A percentile compares a stretch with the other conserved stretches of the same genome.
Evolutionary conservation across 2,113 vertebrate genomes (phyloP).

Genomic region (Eptatretus burgeri): DNA sequence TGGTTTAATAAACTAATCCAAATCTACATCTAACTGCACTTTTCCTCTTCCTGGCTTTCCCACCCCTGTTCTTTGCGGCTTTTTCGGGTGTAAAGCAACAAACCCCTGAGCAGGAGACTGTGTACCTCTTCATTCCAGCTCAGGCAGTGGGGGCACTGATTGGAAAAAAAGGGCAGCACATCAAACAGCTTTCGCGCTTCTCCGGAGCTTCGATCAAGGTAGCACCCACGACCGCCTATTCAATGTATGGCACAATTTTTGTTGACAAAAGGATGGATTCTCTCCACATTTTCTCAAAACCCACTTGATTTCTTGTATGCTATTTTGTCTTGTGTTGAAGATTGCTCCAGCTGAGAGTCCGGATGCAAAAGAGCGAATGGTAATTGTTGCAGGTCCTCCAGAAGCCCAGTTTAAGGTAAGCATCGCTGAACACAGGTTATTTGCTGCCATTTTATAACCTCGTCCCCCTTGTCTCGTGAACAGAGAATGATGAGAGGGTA

Average conservation of each 20-base stretch:
- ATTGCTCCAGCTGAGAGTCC: conserved; percentile 62
- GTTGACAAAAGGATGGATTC: not conserved
- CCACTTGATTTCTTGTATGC: not conserved
- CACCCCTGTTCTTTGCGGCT: too few species aligned
- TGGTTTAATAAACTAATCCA: too few species aligned
- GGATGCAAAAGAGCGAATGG: conserved; percentile 71
- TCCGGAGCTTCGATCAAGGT: conserved; percentile 89
- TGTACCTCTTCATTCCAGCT: conserved; percentile 72
- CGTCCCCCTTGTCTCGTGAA: too few species aligned
- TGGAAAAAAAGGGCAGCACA: conserved; percentile 81
- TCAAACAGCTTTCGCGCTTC: conserved; percentile 75
- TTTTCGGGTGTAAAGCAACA: conserved; percentile 14
- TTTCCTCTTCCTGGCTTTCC: too few species aligned
- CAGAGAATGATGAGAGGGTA: too few species aligned
- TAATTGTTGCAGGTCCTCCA: conserved; percentile 65
- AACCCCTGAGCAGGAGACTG: conserved; percentile 61
- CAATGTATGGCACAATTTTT: not conserved
- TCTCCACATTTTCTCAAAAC: not conserved
- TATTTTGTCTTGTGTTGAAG: conserved; percentile 15
- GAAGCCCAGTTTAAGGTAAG: conserved; percentile 81
- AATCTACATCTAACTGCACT: too few species aligned
- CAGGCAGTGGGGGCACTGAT: conserved; percentile 80
- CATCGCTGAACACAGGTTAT: not conserved
- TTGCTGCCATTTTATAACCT: too few species aligned
- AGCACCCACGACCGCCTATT: not conserved